phyloP scores from a whole-genome alignment of 2,888 invertebrate genomes.

The Erpobdella octoculata region DNA sequence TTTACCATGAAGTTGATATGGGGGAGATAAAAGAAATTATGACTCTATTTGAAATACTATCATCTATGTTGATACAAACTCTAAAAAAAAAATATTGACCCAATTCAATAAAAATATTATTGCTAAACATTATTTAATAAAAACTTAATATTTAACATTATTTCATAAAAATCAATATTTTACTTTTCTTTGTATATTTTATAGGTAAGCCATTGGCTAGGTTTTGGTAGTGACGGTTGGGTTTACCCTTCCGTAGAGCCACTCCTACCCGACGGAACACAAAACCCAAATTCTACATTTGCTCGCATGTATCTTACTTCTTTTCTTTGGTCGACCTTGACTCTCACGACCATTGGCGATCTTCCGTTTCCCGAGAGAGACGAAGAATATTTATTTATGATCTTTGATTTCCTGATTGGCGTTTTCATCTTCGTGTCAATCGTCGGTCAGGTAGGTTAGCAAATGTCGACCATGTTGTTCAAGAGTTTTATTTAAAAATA shows the following conservation, averaged over 20 bases:
- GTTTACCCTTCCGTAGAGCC: constrained; percentile 35
- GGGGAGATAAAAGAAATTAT: too few species aligned
- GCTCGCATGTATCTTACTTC: constrained; percentile 64
- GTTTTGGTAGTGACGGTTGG: constrained; percentile 82
- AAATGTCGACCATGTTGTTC: background rate
- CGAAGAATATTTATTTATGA: constrained; percentile 84
- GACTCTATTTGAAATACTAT: too few species aligned
- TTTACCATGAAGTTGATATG: too few species aligned
- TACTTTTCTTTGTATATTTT: background rate
- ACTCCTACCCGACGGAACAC: background rate
- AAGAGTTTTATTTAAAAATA: background rate
- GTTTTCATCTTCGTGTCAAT: constrained; percentile 93
- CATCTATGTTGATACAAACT: too few species aligned
- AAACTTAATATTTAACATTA: too few species aligned
- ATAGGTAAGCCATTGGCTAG: constrained; percentile 57
- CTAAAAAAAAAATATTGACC: too few species aligned
- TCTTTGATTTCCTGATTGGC: constrained; percentile 78
- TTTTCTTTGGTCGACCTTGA: constrained; percentile 94
- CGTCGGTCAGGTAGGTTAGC: constrained; percentile 66
- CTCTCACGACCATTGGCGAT: constrained; percentile 77
- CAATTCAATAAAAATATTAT: too few species aligned
- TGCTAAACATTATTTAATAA: too few species aligned
- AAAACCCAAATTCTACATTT: constrained; percentile 48
- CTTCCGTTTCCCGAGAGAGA: constrained; percentile 89
- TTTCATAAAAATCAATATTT: too few species aligned